phyloP scores from a whole-genome alignment of 2,888 invertebrate genomes.

The Lingula anatina region DNA sequence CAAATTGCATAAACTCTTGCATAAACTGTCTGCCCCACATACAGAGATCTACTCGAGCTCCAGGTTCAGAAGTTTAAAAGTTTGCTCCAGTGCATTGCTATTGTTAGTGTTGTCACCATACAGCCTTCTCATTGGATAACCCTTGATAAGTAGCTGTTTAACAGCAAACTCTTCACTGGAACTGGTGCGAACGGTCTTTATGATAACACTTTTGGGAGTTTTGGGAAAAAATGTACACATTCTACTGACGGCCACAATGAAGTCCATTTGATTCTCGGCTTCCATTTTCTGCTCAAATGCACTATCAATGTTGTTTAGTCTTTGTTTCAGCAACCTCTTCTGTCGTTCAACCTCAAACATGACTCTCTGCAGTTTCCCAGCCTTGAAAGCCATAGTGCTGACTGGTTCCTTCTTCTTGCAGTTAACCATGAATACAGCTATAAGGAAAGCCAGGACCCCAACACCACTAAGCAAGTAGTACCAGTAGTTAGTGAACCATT shows the following conservation, averaged over 20 bases:
- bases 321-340: slow-evolving; percentile 12
- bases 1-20: too few species aligned
- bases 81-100: too few species aligned
- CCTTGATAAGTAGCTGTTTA: slow-evolving; percentile 18
- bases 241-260: slow-evolving; percentile 20
- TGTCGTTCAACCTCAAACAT: slow-evolving; percentile 18
- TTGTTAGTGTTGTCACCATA: too few species aligned
- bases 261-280: slow-evolving; percentile 4
- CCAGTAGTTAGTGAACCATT: slow-evolving; percentile 22
- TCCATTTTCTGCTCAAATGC: slow-evolving; percentile 10
- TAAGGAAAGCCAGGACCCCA: slow-evolving; percentile 7
- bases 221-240: slow-evolving; percentile 27
- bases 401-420: slow-evolving; percentile 13
- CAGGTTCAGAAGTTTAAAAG: too few species aligned
- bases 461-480: slow-evolving; percentile 16
- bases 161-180: slow-evolving; percentile 24
- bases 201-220: slow-evolving; percentile 11
- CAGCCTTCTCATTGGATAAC: slow-evolving; percentile 18
- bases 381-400: slow-evolving; percentile 19
- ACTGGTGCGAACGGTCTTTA: slow-evolving; percentile 12
- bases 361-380: slow-evolving; percentile 18
- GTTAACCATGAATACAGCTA: slow-evolving; percentile 15
- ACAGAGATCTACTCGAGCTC: too few species aligned
- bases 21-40: too few species aligned
- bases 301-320: slow-evolving; percentile 7